These are phyloP conservation scores for Acanthiza pusilla DNA, from an alignment of 2,797 vertebrate genomes.

Conservation along the genomic window DNA sequence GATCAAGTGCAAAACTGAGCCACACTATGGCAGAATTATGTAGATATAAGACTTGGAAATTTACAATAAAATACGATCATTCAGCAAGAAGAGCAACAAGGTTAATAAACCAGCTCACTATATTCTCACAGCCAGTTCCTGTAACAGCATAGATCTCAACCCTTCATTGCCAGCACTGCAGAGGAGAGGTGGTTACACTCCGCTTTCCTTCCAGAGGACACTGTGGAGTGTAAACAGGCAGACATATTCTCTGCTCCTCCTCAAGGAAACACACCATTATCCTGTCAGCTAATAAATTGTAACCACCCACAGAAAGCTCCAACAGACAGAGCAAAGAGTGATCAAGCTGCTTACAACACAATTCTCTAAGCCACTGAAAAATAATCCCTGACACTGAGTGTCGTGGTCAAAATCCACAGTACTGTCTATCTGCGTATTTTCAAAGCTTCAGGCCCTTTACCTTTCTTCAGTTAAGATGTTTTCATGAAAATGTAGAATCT, in stretches of 20 bases:
- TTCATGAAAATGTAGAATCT: neutral
- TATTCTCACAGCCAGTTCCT: neutral
- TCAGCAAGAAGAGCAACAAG: neutral
- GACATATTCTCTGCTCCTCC: neutral
- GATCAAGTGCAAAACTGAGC: neutral
- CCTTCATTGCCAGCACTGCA: neutral
- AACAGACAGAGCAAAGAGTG: neutral
- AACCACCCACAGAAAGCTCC: neutral
- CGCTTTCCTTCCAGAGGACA: neutral
- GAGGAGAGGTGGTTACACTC: neutral
- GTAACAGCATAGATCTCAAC: neutral
- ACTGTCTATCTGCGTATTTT: neutral
- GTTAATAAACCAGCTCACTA: neutral
- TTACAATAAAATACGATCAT: neutral
- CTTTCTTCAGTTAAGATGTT: neutral
- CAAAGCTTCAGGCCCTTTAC: neutral
- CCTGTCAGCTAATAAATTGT: neutral
- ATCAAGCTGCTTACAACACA: neutral
- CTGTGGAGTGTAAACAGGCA: neutral
- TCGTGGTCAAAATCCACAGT: neutral
- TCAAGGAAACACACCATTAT: neutral
- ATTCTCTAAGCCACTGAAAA: neutral
- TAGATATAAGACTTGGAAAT: neutral
- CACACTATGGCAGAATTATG: neutral
- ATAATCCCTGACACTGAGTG: accelerated